phyloP scores from a whole-genome alignment of 30 jellyfish, hydroid and myxozoan species.

The Cassiopea xamachana region DNA sequence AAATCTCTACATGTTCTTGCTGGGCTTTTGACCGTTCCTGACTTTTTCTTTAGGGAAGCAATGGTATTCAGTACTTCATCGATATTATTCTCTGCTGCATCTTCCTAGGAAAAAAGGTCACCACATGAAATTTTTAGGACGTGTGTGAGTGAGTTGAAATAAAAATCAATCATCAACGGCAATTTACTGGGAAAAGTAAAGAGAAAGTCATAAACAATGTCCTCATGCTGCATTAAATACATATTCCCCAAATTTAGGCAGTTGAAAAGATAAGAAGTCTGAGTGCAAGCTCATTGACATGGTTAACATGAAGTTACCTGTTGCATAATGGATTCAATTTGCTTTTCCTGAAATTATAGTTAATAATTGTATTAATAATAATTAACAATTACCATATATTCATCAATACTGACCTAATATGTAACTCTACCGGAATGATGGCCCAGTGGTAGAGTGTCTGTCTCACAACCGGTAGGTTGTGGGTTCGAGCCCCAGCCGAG shows the following conservation, averaged over 20 bases:
- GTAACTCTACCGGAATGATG: too few relatives aligned
- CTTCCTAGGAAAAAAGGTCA: conserved; percentile 51
- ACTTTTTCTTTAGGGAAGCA: conserved; percentile 4
- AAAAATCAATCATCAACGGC: too few relatives aligned
- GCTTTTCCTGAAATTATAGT: conserved; percentile 24
- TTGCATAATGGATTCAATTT: conserved; percentile 40
- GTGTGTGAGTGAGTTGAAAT: too few relatives aligned
- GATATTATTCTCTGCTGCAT: conserved; percentile 48
- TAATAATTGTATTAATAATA: background rate
- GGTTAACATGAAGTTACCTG: conserved; percentile 21
- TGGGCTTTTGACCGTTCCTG: conserved; percentile 75
- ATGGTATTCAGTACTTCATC: conserved; percentile 29
- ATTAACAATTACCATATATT: too few relatives aligned
- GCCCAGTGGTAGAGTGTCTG: too few relatives aligned
- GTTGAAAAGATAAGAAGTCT: background rate
- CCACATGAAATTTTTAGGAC: background rate
- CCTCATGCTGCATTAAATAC: too few relatives aligned
- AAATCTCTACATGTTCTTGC: conserved; percentile 95
- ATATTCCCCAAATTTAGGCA: background rate
- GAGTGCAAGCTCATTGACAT: background rate
- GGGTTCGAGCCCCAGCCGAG: too few relatives aligned
- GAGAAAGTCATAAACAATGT: too few relatives aligned
- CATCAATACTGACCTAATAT: too few relatives aligned
- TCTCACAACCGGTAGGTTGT: too few relatives aligned
- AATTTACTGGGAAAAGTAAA: too few relatives aligned